A percentile compares a stretch with the other conserved stretches of the same genome.
phyloP scores from a whole-genome alignment of 2,888 invertebrate genomes.

The Scrobipalpa atriplicella region DNA sequence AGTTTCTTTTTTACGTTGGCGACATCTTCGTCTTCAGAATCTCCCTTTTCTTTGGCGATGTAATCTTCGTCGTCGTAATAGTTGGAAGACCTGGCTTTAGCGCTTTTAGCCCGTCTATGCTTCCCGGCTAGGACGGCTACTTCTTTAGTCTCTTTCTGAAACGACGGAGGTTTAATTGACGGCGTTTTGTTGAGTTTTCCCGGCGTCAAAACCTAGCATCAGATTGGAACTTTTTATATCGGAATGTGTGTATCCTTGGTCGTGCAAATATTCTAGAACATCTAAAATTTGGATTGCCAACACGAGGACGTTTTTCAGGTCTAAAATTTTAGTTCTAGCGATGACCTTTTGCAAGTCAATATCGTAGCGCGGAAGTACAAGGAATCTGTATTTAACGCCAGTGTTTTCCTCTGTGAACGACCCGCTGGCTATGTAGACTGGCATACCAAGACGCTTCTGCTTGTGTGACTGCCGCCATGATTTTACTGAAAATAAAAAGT shows the following conservation, averaged over 20 bases:
- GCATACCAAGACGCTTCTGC: conserved; percentile 90
- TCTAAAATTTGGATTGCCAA: conserved; percentile 93
- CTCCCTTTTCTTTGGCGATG: conserved; percentile 60
- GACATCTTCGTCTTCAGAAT: conserved; percentile 64
- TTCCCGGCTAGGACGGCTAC: conserved; percentile 62
- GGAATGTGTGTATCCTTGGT: conserved; percentile 97
- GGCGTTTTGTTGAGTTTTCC: conserved; percentile 56
- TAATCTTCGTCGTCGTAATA: conserved; percentile 77
- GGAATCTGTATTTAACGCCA: conserved; percentile 92
- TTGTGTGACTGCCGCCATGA: conserved; percentile 85
- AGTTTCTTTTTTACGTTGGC: conserved; percentile 68
- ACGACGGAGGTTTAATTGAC: conserved; percentile 57
- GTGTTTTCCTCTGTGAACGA: conserved; percentile 87
- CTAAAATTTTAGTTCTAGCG: conserved; percentile 85
- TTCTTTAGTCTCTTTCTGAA: conserved; percentile 69
- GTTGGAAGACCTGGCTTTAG: conserved; percentile 60
- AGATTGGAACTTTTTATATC: conserved; percentile 99
- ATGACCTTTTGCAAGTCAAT: conserved; percentile 93
- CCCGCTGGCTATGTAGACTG: conserved; percentile 94
- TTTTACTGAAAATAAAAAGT: conserved; percentile 82
- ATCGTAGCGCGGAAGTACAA: conserved; percentile 96
- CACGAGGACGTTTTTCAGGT: conserved; percentile 89
- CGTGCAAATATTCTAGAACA: conserved; percentile 95
- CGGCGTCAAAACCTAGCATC: conserved; percentile 86
- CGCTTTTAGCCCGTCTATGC: conserved; percentile 60